These are phyloP conservation scores for Tupiocoris notatus DNA, from an alignment of 2,888 invertebrate genomes.

Conservation along the genomic window DNA sequence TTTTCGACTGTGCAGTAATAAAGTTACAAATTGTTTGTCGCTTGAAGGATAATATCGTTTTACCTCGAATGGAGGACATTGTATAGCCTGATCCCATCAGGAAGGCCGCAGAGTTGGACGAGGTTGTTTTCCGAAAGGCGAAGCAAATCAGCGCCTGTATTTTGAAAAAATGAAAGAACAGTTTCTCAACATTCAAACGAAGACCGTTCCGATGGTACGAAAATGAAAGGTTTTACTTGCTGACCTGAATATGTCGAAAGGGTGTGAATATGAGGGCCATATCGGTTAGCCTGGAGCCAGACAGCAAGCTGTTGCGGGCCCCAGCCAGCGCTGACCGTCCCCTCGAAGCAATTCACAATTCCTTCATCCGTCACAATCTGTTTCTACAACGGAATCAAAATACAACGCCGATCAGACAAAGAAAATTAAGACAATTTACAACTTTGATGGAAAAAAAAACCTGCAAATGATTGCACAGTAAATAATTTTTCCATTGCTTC, in stretches of 20 bases:
- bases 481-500: too few species aligned
- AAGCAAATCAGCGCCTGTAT: constrained; percentile 78
- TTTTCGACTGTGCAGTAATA: too few species aligned
- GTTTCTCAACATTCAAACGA: too few species aligned
- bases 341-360: constrained; percentile 21
- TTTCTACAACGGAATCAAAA: constrained; percentile 25
- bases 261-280: constrained; percentile 39
- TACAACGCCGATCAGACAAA: too few species aligned
- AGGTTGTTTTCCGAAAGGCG: constrained; percentile 87
- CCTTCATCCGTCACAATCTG: constrained; percentile 22
- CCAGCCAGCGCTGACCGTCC: constrained; percentile 37
- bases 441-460: too few species aligned
- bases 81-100: constrained; percentile 89
- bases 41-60: too few species aligned
- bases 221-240: too few species aligned
- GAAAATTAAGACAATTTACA: too few species aligned
- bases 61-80: constrained; percentile 85
- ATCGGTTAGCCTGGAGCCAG: constrained; percentile 46
- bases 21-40: too few species aligned
- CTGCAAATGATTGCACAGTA: too few species aligned
- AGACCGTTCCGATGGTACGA: too few species aligned
- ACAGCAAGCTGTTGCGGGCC: constrained; percentile 44
- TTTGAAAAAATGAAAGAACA: constrained; percentile 1
- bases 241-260: constrained; percentile 42
- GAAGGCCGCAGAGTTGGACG: constrained; percentile 89